phyloP scores from a whole-genome alignment of 2,888 invertebrate genomes.

The Leucoptera coffeella region DNA sequence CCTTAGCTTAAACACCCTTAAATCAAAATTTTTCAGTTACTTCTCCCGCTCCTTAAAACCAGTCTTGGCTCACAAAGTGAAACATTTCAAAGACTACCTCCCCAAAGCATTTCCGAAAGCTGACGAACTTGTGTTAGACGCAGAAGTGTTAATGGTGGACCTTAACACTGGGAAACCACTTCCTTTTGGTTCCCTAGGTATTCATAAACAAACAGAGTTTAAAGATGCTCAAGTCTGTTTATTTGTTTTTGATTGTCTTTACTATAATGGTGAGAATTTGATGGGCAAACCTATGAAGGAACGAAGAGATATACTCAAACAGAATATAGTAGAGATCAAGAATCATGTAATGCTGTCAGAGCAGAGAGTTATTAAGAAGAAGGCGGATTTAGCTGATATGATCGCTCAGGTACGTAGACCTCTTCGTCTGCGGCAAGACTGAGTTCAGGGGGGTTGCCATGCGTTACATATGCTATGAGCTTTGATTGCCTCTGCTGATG shows the following conservation, averaged over 20 bases:
- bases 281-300: constrained; percentile 66
- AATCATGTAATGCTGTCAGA: constrained; percentile 87
- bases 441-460: no score
- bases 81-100: constrained; percentile 78
- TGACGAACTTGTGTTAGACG: constrained; percentile 82
- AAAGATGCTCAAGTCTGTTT: constrained; percentile 85
- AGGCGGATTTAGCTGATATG: constrained; percentile 71
- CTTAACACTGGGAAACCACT: constrained; percentile 75
- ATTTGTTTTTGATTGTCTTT: constrained; percentile 91
- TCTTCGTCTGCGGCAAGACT: no score
- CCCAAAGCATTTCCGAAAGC: constrained; percentile 84
- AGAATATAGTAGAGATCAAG: constrained; percentile 77
- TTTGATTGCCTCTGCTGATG: no score
- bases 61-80: constrained; percentile 74
- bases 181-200: constrained; percentile 88
- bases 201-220: constrained; percentile 83
- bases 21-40: no score
- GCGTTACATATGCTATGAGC: no score
- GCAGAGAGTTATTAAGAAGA: constrained; percentile 65
- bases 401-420: constrained; percentile 62
- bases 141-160: constrained; percentile 88
- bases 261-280: constrained; percentile 81
- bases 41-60: constrained; percentile 85
- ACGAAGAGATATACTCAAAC: constrained; percentile 67
- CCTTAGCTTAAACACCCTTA: no score